Base-by-base conservation (phyloP, 2,797 vertebrate species). In the Choloepus didactylus region DNA sequence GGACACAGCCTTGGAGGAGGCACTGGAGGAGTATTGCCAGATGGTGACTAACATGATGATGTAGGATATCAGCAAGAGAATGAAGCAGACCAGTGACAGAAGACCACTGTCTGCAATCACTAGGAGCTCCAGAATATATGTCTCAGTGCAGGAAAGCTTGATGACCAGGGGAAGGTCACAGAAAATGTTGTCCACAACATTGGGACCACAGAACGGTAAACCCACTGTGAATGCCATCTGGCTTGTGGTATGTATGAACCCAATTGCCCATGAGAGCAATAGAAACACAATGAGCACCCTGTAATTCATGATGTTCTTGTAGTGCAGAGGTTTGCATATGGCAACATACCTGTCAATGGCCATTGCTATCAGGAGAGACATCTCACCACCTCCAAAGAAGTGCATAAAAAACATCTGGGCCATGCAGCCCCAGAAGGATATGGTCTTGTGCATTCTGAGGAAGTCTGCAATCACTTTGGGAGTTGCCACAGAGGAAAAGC, bases 311-410 rank as follows among this genome's bases (percentile, higher is more conserved):
- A 89, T 84, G 35, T 38, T 88, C 35, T 83, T 67, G 44, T 95
- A 96, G 29, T 86, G 75, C 75, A 95, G 56, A 9, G 46, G 96
- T 62, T 94, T 93, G 54, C 97, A 97, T 56, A 97, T 97, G 62
- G 97, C 97, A 31, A 96, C 62, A 56, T 96, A 97, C 6, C 96
- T 95, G 87, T 97, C 92, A 1, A 93, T 97, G 5, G 96, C 96
- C 97, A 97, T 97, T 15, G 85, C 81, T n/a, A 91, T 94, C 19
- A 96, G 92, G 16, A 97, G 67, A 49, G 95, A 81, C 73, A 94
- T 95, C 82, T 97, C 97, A 19, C 91, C 80, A 60, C 95, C 91
- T 2, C 89, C 96, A 70, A 97, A 92, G n/a, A 96, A 94, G 41
- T 97, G 94, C 23, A 97, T 80, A 18, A 97, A 96, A 75, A 96